phyloP scores from a whole-genome alignment of 1,140 invertebrate species.

The Listronotus oregonensis region DNA sequence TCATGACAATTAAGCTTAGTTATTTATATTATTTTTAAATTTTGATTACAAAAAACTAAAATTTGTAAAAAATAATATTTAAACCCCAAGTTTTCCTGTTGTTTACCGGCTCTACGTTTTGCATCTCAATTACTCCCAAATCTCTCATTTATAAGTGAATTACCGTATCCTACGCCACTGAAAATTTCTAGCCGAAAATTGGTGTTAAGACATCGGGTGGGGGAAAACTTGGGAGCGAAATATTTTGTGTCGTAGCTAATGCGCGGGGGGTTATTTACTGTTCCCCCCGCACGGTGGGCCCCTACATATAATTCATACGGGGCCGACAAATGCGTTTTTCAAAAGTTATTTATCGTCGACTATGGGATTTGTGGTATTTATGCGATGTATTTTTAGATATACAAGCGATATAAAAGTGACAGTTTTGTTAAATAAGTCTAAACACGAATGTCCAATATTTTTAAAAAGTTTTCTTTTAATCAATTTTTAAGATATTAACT shows the following conservation, averaged over 20 bases:
- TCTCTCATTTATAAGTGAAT: too few relatives aligned
- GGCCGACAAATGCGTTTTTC: slow-evolving; percentile 37
- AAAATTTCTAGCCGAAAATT: slow-evolving; percentile 23
- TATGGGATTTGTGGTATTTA: slow-evolving; percentile 34
- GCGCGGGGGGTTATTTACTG: slow-evolving; percentile 41
- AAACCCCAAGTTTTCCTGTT: too few relatives aligned
- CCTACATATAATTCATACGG: slow-evolving; percentile 29
- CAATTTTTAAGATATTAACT: too few relatives aligned
- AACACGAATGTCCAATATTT: too few relatives aligned
- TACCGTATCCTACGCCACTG: slow-evolving; percentile 17
- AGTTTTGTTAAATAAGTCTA: too few relatives aligned
- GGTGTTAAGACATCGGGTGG: slow-evolving; percentile 22
- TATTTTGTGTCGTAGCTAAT: slow-evolving; percentile 49
- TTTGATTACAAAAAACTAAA: too few relatives aligned
- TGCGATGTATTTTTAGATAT: slow-evolving; percentile 21
- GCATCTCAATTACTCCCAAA: too few relatives aligned
- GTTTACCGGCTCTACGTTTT: too few relatives aligned
- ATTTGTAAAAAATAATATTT: too few relatives aligned
- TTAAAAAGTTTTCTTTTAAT: too few relatives aligned
- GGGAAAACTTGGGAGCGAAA: slow-evolving; percentile 37
- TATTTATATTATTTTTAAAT: too few relatives aligned
- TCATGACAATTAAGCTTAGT: too few relatives aligned
- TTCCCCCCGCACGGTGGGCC: slow-evolving; percentile 11
- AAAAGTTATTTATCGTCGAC: slow-evolving; percentile 35
- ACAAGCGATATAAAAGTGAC: neutral